A percentile compares a stretch with the other conserved stretches of the same genome.
Conservation (phyloP, 2,113 vertebrate genomes). For the Sinocyclocheilus maitianheensis region DNA sequence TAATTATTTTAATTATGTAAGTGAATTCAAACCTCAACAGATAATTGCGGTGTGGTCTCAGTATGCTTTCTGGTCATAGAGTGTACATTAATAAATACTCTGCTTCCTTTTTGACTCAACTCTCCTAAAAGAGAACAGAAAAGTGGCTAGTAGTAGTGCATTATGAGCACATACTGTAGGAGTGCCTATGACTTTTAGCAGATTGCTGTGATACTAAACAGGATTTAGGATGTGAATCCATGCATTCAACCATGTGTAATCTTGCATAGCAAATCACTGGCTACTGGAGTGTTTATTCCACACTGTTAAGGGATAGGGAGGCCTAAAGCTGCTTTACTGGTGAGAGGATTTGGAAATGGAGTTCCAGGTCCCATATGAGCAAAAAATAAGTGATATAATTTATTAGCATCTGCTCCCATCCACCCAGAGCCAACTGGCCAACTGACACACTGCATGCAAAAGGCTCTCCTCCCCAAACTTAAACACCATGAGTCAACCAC, state of each 20-base stretch:
- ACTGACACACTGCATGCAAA: constrained; percentile 61
- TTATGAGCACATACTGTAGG: not conserved
- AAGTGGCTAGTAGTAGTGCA: not conserved
- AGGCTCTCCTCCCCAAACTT: constrained; percentile 54
- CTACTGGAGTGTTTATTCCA: constrained; percentile 2
- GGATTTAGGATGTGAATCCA: constrained; percentile 4
- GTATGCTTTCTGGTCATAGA: constrained; percentile 37
- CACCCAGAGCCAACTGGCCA: constrained; percentile 68
- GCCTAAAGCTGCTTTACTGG: constrained; percentile 47
- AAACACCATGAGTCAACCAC: constrained; percentile 57
- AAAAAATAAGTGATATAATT: constrained; percentile 72
- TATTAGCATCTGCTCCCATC: constrained; percentile 71
- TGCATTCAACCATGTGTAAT: constrained; percentile 37
- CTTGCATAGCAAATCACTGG: constrained; percentile 23
- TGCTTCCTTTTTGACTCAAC: constrained; percentile 10
- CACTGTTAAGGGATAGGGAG: not conserved
- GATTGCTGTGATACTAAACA: constrained; percentile 28
- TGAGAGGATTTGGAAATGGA: constrained; percentile 19
- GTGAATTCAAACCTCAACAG: constrained; percentile 31
- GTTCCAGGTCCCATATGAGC: constrained; percentile 62
- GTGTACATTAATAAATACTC: constrained; percentile 32
- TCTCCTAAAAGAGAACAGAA: not conserved
- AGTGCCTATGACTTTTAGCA: not conserved
- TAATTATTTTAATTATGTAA: constrained; percentile 35
- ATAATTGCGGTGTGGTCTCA: constrained; percentile 29